phyloP scores from a whole-genome alignment of 2,113 vertebrate genomes.

The Paedocypris sp. region DNA sequence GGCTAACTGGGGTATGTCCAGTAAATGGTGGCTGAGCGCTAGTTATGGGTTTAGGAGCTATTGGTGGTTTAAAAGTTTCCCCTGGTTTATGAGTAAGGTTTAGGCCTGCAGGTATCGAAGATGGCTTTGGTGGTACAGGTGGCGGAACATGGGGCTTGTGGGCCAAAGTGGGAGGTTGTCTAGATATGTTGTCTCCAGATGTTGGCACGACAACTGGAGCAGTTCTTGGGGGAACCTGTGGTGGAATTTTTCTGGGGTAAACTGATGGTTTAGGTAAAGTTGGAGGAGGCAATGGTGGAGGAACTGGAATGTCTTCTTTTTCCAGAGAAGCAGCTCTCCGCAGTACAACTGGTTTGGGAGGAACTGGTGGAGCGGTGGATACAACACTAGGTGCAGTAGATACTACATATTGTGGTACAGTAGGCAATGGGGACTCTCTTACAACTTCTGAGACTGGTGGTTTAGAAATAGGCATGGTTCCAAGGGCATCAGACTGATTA shows the following conservation, averaged over 20 bases:
- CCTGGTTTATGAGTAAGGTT: constrained; percentile 69
- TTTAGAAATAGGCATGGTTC: constrained; percentile 37
- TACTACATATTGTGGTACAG: constrained; percentile 62
- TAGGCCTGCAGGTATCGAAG: constrained; percentile 73
- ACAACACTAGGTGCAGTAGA: constrained; percentile 56
- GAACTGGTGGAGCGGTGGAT: constrained; percentile 62
- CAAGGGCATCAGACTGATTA: too few relatives aligned
- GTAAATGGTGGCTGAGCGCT: constrained; percentile 62
- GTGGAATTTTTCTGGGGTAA: constrained; percentile 74
- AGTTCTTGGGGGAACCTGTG: constrained; percentile 51
- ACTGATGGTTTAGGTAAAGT: constrained; percentile 77
- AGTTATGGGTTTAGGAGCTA: constrained; percentile 77
- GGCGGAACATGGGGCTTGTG: constrained; percentile 73
- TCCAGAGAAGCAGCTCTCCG: constrained; percentile 75
- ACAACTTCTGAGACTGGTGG: constrained; percentile 38
- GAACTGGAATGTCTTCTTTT: constrained; percentile 61
- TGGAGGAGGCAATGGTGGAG: constrained; percentile 75
- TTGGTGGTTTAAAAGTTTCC: constrained; percentile 75
- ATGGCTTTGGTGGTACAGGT: constrained; percentile 89
- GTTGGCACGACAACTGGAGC: constrained; percentile 45
- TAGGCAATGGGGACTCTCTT: constrained; percentile 57
- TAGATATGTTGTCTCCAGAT: constrained; percentile 46
- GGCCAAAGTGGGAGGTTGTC: constrained; percentile 49
- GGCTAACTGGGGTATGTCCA: constrained; percentile 63
- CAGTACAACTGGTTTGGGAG: constrained; percentile 68